Percentiles rank a stretch among this genome's conserved stretches.
These are phyloP conservation scores for Ceratina calcarata DNA, from an alignment of 1,140 invertebrate genomes.

Conservation along the genomic window DNA sequence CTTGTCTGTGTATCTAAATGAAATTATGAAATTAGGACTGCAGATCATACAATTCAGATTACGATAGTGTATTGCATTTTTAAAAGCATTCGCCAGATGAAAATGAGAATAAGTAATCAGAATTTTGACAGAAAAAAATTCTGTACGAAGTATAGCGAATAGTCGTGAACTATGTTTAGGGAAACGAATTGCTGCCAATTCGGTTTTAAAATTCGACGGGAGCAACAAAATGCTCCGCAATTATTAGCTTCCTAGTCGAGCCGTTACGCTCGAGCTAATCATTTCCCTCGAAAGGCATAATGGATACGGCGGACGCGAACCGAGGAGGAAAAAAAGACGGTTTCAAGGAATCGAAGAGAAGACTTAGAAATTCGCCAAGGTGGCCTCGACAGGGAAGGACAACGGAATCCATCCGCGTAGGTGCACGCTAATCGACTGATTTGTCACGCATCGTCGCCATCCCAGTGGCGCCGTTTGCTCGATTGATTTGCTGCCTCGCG, in stretches of 20 bases:
- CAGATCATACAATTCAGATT: too few relatives aligned
- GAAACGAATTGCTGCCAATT: neutral
- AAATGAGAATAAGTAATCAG: too few relatives aligned
- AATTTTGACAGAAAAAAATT: too few relatives aligned
- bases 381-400: slow-evolving; percentile 19
- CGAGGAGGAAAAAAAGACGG: neutral
- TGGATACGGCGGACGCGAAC: slow-evolving; percentile 12
- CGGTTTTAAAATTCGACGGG: neutral
- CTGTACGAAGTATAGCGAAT: too few relatives aligned
- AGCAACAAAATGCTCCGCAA: slow-evolving; percentile 8
- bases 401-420: neutral
- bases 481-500: neutral
- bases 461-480: neutral
- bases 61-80: too few relatives aligned
- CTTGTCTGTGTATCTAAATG: too few relatives aligned
- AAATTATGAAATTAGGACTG: too few relatives aligned
- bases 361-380: slow-evolving; percentile 16
- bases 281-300: slow-evolving; percentile 36
- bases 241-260: slow-evolving; percentile 21
- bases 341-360: neutral
- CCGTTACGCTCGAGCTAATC: slow-evolving; percentile 38
- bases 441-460: slow-evolving; percentile 25
- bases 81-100: too few relatives aligned
- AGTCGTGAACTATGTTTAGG: too few relatives aligned
- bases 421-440: slow-evolving; percentile 22